Evolutionary conservation across 2,888 invertebrate species (phyloP), one percentile per base, ranked within the genome.

Genomic region (Lydus trimaculatus): DNA sequence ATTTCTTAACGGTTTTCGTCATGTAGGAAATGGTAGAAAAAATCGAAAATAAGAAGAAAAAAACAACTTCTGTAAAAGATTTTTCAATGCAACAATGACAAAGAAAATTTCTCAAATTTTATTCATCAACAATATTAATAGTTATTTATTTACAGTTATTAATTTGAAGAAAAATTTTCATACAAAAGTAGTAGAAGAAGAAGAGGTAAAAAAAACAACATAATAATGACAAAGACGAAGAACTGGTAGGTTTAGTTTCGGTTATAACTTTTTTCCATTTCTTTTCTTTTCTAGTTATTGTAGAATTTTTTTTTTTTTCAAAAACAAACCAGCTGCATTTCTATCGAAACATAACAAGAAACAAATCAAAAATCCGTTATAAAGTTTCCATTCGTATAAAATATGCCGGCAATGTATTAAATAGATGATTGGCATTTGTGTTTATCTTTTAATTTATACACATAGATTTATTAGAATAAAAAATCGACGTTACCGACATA

Each of bases 81-180:
- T 48, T n/a, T 48, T 8, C 48, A 48, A 48, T 2, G 20, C n/a
- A n/a, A n/a, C n/a, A 20, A 52, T 52, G 25, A 52, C 52, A 52
- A 52, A 15, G 52, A 52, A 11, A 25, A 25, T 52, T 52, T 52
- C 4, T 52, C 5, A 52, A 52, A 52, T 52, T 23, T 25, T 11
- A 52, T 52, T 11, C n/a, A n/a, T 6, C 17, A 1, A 3, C n/a
- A 11, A 52, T 25, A 25, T 52, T 52, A 52, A 52, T 52, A 13
- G 52, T 13, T 52, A 52, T 52, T 23, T 52, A 52, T 52, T 52
- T 52, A 52, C 52, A 52, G 52, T 52, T 52, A 52, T 52, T 52
- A 52, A 52, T 52, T 52, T 52, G 1, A 52, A 23, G 52, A 52
- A 23, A 52, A 52, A 52, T 52, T 15, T 11, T n/a, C n/a, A n/a